Evolutionary conservation across 1,140 invertebrate genomes (phyloP), one percentile per base, ranked within the genome.

Genomic region (Procambarus clarkii): DNA sequence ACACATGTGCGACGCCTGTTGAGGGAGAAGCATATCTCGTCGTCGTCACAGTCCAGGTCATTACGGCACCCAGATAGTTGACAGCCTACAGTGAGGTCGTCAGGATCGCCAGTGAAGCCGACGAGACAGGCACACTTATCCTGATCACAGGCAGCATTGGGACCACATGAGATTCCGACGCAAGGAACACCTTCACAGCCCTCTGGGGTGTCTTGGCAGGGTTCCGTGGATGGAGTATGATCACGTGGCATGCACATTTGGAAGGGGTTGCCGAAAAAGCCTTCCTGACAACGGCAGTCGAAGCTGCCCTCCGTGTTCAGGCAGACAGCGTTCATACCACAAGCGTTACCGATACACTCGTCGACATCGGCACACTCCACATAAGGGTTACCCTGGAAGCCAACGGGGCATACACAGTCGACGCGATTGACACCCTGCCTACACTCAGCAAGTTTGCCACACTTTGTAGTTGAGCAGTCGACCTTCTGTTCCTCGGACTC

Each of bases 261-360:
- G 93, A 98, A 98, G 0, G 98, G 97, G 95, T 98, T 98, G 76
- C 98, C 98, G 83, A 96, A 96, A 94, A 96, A 97, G 74, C 96
- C 96, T 86, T 96, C 96, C 93, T 97, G 96, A 93, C 98, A 99
- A 2, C 97, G 95, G 94, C 98, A 99, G 93, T 98, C 97, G 93
- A 97, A 98, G 93, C 97, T 96, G 77, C 98, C 98, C 7, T 96
- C 95, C 0, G 97, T 97, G 93, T 98, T 98, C 74, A 98, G 97
- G 93, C 98, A 98, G 44, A 97, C 96, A 2, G 98, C 97, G 94
- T 98, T 97, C 91, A 96, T 95, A 34, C 97, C 98, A 94, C 98
- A 98, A 3, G 97, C 97, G 93, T 97, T 97, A 18, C 94, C 94
- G 86, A 95, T 96, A 94, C 98, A 98, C 95, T 98, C 98, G 94